Conservation (phyloP, 2,113 vertebrate genomes). For the Leptocoma aspasia region DNA sequence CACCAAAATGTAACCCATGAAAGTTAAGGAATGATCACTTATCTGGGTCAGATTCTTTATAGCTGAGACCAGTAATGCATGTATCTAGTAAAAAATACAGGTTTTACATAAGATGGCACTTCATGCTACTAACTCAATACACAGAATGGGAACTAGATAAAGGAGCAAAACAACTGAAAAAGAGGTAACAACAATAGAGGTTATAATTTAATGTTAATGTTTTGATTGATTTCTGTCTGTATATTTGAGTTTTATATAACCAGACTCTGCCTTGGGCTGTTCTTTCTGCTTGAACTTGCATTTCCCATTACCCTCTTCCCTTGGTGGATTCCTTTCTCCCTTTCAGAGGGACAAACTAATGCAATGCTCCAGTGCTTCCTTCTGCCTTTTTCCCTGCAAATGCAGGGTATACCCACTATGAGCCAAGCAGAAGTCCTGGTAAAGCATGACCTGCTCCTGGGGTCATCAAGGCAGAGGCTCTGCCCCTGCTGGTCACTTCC, state of each 20-base stretch:
- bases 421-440: background rate
- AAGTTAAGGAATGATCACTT: background rate
- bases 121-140: background rate
- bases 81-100: background rate
- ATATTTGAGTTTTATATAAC: background rate
- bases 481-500: fast-evolving
- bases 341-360: background rate
- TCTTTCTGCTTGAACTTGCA: background rate
- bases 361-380: background rate
- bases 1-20: background rate
- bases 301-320: fast-evolving
- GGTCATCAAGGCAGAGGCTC: background rate
- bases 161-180: background rate
- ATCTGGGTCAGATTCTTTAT: background rate
- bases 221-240: background rate
- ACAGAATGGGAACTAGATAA: background rate
- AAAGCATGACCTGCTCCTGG: too few relatives aligned
- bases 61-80: background rate
- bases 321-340: background rate
- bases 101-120: background rate
- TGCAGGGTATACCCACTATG: fast-evolving
- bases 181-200: background rate
- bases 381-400: background rate
- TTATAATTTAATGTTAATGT: background rate
- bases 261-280: background rate